phyloP scores from a whole-genome alignment of 2,113 vertebrate genomes.

The Marmota flaviventris region DNA sequence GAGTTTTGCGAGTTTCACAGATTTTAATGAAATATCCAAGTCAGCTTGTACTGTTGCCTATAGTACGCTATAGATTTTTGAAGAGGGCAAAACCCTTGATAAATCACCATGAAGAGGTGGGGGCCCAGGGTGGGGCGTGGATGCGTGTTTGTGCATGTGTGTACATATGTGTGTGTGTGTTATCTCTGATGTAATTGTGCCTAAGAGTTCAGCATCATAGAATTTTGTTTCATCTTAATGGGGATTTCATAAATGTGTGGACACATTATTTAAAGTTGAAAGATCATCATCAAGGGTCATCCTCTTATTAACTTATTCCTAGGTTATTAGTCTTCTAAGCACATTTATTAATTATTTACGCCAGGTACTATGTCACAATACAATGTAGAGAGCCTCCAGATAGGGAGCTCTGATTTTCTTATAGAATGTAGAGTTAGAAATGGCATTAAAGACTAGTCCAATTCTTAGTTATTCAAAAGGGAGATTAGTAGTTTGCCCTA shows the following conservation, averaged over 20 bases:
- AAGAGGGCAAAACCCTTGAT: neutral
- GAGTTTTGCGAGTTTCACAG: slow-evolving; percentile 10
- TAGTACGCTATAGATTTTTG: neutral
- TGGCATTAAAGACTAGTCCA: neutral
- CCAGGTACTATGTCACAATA: neutral
- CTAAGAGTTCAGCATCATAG: neutral
- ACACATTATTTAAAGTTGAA: neutral
- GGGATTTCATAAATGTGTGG: neutral
- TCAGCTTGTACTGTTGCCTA: neutral
- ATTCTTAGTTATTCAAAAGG: neutral
- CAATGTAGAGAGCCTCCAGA: neutral
- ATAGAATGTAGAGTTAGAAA: neutral
- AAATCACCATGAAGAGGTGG: neutral
- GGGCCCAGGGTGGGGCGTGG: neutral
- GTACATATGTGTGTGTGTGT: neutral
- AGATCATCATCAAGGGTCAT: neutral
- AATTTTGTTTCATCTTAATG: neutral
- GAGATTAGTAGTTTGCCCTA: neutral
- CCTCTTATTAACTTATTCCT: neutral
- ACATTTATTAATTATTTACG: neutral
- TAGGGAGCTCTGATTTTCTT: neutral
- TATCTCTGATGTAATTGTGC: neutral
- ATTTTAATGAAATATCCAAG: slow-evolving; percentile 60
- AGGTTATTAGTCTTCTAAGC: neutral
- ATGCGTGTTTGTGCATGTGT: neutral